Percentiles rank a stretch among this genome's conserved stretches.
Evolutionary conservation across 2,888 invertebrate species (phyloP).

Genomic region (Rosalia funebris): DNA sequence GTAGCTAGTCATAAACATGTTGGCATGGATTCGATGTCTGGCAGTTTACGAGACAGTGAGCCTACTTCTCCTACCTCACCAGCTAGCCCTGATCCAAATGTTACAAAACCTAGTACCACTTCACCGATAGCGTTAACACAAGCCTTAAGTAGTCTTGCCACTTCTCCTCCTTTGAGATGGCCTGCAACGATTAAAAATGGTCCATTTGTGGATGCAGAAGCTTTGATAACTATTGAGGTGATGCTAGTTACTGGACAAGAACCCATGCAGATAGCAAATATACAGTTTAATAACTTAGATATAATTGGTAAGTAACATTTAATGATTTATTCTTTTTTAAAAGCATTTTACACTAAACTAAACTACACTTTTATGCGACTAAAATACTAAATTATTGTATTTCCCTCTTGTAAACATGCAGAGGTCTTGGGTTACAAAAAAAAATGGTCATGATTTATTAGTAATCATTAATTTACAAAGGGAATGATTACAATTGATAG

Average conservation of each 20-base stretch:
- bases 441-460: too few relatives aligned
- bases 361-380: too few relatives aligned
- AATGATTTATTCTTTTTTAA: too few relatives aligned
- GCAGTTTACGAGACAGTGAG: slow-evolving; percentile 91
- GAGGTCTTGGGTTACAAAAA: too few relatives aligned
- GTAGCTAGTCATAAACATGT: slow-evolving; percentile 95
- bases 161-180: slow-evolving; percentile 54
- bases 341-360: too few relatives aligned
- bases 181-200: slow-evolving; percentile 43
- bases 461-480: too few relatives aligned
- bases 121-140: slow-evolving; percentile 69
- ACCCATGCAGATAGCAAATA: slow-evolving; percentile 78
- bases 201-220: slow-evolving; percentile 69
- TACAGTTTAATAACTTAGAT: slow-evolving; percentile 93
- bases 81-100: slow-evolving; percentile 73
- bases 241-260: slow-evolving; percentile 71
- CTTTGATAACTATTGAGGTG: slow-evolving; percentile 83
- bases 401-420: too few relatives aligned
- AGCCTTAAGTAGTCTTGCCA: slow-evolving; percentile 64
- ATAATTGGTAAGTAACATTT: slow-evolving; percentile 78
- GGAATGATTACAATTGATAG: too few relatives aligned
- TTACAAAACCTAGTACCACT: slow-evolving; percentile 55
- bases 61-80: slow-evolving; percentile 90
- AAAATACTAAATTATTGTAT: too few relatives aligned
- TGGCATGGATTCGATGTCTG: slow-evolving; percentile 93